Evolutionary conservation across 2,888 invertebrate genomes (phyloP), one percentile per base, ranked within the genome.

Genomic region (Tetanocera ferruginea): DNA sequence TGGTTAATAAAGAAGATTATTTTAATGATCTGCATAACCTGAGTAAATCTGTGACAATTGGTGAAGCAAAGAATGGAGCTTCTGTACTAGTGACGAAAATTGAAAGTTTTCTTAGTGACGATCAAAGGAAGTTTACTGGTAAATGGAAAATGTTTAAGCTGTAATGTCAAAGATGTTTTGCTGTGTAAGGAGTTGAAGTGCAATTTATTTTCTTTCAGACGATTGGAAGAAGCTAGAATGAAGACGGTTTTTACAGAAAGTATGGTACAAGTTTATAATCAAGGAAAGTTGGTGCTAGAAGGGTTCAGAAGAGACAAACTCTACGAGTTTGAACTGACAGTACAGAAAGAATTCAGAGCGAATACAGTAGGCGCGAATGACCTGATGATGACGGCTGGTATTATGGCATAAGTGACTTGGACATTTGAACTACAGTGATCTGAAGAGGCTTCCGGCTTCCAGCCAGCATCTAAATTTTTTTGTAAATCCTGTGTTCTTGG

Each of bases 31-130:
- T 60, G 9, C 19, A 9, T 11, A 23, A 60, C 19, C 9, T 60
- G 60, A 23, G 19, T 4, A 23, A 19, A 5, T 19, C 60, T 5
- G 25, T 60, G 11, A 19, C 23, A n/a, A 60, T 60, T 60, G 60
- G 60, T 60, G 60, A n/a, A 23, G 60, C 60, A 60, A 60, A 60
- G 60, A 25, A 60, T 60, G 60, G 60, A n/a, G 60, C n/a, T 60
- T 60, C 60, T 8, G 2, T 60, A 11, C 19, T 23, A 3, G 60
- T 19, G 19, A 60, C 19, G 11, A 60, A 60, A 11, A 19, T 60
- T 60, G 23, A 19, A n/a, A n/a, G n/a, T n/a, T n/a, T n/a, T n/a
- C n/a, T n/a, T n/a, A n/a, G n/a, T n/a, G 4, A 60, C 60, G 3
- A 60, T 19, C 9, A 19, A 23, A 23, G 60, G 60, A 5, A 60